Evolutionary conservation across 2,888 invertebrate genomes (phyloP).

Genomic region (Catocala fraxini): DNA sequence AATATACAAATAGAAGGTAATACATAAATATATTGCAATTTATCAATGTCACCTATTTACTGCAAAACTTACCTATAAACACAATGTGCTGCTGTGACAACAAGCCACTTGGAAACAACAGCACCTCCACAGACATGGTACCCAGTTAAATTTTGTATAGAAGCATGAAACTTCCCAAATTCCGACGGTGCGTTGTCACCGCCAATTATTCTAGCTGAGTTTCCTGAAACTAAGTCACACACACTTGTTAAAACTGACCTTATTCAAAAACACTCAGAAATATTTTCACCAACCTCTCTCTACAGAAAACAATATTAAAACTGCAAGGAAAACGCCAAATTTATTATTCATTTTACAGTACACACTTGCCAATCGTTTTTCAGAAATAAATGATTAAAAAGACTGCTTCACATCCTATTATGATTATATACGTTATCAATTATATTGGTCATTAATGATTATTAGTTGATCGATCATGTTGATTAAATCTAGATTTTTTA

Average conservation of each 20-base stretch:
- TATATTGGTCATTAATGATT: slow-evolving; percentile 4
- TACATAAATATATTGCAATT: too few species aligned
- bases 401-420: slow-evolving; percentile 8
- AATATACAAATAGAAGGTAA: too few species aligned
- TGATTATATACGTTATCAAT: background rate
- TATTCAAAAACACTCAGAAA: background rate
- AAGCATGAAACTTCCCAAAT: slow-evolving; percentile 74
- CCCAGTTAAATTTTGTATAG: slow-evolving; percentile 74
- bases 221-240: slow-evolving; percentile 51
- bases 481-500: slow-evolving; percentile 35
- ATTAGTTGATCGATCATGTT: slow-evolving; percentile 23
- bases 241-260: background rate
- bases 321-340: slow-evolving; percentile 7
- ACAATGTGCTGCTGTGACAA: slow-evolving; percentile 80
- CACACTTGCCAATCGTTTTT: slow-evolving; percentile 14
- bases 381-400: slow-evolving; percentile 23
- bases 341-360: slow-evolving; percentile 23
- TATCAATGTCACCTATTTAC: too few species aligned
- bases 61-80: slow-evolving; percentile 61
- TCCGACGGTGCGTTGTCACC: slow-evolving; percentile 66
- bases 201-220: slow-evolving; percentile 67
- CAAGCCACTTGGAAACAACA: slow-evolving; percentile 68
- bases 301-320: slow-evolving; percentile 15
- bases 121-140: slow-evolving; percentile 80
- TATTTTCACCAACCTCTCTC: slow-evolving; percentile 24